Percentiles rank a stretch among this genome's conserved stretches.
Conservation (phyloP, 2,797 vertebrate genomes). For the Cuculus canorus region DNA sequence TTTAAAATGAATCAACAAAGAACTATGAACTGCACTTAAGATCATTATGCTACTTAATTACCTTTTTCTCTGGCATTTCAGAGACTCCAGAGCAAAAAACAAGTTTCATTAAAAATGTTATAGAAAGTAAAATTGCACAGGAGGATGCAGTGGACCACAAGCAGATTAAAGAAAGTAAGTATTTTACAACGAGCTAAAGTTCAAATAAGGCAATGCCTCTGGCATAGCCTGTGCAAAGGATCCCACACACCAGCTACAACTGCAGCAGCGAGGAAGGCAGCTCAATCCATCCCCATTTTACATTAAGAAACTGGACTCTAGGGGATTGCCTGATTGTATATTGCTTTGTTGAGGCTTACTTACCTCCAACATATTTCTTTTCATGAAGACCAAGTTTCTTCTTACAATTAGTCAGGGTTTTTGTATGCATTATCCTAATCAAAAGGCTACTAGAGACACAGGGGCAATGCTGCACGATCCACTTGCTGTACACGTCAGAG, state of each 20-base stretch:
- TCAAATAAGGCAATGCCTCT: neutral
- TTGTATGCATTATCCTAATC: neutral
- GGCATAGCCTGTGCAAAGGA: neutral
- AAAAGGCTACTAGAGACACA: neutral
- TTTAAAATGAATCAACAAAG: neutral
- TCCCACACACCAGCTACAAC: neutral
- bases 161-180: neutral
- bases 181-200: neutral
- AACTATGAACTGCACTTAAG: neutral
- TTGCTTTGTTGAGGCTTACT: neutral
- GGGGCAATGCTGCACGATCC: neutral
- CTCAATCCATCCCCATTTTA: neutral
- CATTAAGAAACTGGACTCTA: neutral
- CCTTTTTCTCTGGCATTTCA: constrained; percentile 1
- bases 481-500: fast-evolving
- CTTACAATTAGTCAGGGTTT: neutral
- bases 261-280: neutral
- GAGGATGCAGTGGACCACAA: neutral
- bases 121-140: constrained; percentile 12
- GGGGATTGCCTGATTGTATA: neutral
- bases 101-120: constrained; percentile 9
- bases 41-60: constrained; percentile 18
- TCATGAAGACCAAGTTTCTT: neutral
- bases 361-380: neutral
- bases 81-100: neutral